A percentile compares a stretch with the other conserved stretches of the same genome.
Conservation (phyloP, 2,888 invertebrate species). For the Drepanosiphum platanoidis region DNA sequence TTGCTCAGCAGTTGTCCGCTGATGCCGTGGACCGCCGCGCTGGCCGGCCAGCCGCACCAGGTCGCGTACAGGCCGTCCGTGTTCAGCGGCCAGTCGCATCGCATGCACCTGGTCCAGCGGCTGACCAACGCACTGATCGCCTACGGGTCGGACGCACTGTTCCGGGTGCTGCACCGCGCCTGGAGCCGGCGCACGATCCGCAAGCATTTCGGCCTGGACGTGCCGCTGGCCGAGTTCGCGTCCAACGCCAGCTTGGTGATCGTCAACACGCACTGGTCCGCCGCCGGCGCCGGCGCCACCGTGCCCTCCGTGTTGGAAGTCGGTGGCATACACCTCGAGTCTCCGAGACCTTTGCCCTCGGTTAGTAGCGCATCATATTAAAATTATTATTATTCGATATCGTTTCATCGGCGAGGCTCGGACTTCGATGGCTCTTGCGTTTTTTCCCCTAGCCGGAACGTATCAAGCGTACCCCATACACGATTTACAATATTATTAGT, state of each 20-base stretch:
- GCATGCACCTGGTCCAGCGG: conserved; percentile 68
- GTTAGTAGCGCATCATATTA: conserved; percentile 44
- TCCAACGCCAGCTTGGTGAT: conserved; percentile 61
- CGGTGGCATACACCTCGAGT: conserved; percentile 57
- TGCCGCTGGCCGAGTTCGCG: conserved; percentile 45
- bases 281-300: conserved; percentile 27
- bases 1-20: conserved; percentile 63
- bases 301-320: conserved; percentile 59
- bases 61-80: conserved; percentile 64
- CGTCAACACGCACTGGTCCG: conserved; percentile 55
- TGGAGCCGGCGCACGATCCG: conserved; percentile 65
- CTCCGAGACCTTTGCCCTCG: conserved; percentile 23
- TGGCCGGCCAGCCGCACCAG: conserved; percentile 64
- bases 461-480: too few species aligned
- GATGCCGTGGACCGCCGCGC: conserved; percentile 64
- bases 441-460: too few species aligned
- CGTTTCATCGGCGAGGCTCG: too few species aligned
- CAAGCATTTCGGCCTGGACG: conserved; percentile 11
- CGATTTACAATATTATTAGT: too few species aligned
- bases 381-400: too few species aligned
- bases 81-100: conserved; percentile 59
- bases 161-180: conserved; percentile 61
- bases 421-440: too few species aligned
- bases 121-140: conserved; percentile 67
- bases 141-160: background rate